Evolutionary conservation across 2,888 invertebrate genomes (phyloP), one percentile per base, ranked within the genome.

Genomic region (Caenorhabditis zanzibari): DNA sequence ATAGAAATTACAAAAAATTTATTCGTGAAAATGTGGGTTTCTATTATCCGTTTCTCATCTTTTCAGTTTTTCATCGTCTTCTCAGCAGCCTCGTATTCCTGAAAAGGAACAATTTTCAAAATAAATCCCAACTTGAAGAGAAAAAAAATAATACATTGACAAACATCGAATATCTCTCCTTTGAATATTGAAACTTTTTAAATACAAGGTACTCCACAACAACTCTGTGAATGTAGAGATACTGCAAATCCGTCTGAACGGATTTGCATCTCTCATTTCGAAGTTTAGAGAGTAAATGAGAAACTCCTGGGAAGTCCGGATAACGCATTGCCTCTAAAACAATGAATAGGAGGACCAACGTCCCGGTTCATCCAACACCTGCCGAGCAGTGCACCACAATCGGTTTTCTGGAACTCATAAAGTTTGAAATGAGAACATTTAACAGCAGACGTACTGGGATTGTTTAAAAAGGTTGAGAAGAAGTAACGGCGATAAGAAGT

Each of bases 161-260:
- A 22, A 74, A 68, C 61, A 59, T 61, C 9, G 59, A 54, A 63
- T 63, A 73, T 9, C 41, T 56, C n/a, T 73, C 68, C 24, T 54
- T 32, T 6, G 61, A 41, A 14, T 26, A 28, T 12, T 41, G 35
- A 19, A 63, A 72, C 47, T 81, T 73, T 24, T 76, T 80, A 1
- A 56, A 22, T 6, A 59, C 28, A 26, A 87, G 63, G 61, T 86
- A 85, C 69, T 83, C 85, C 26, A 89, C 35, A 16, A 89, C 26
- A 52, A 85, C 75, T 4, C 88, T 86, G 63, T 89, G 85, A 24
- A 86, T 79, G 72, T 81, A 89, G 12, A 89, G 49, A 68, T 87
- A 89, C 63, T 89, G 89, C 77, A 82, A 56, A 24, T 84, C 84
- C 19, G 84, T 87, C 28, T 87, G 85, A 49, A 86, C 76, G 16